Evolutionary conservation across 2,113 vertebrate genomes (phyloP), one percentile per base, ranked within the genome.

Genomic region (Tetraodon nigroviridis): DNA sequence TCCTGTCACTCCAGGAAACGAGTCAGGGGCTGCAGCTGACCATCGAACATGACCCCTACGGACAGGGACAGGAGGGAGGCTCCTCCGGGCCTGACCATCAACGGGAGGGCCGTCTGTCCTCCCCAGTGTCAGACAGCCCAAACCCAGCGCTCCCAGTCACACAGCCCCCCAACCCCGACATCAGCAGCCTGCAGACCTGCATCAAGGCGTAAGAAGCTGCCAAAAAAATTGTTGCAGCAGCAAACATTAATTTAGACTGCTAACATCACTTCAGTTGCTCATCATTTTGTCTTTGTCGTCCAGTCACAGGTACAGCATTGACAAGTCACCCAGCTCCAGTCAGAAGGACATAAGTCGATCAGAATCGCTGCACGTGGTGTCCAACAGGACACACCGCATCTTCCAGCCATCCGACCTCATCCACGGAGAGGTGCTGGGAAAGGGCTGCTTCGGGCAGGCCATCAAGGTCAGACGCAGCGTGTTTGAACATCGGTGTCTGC

Each of bases 371-470:
- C 93, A 95, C 0, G 89, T 94, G 0, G 93, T 95, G 56, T 92
- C 84, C 40, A 90, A 76, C 68, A 90, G 86, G 0, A 84, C 90
- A 0, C 97, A 99, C 68, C 92, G 97, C 46, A 96, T 99, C 86
- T 99, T 98, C 89, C 92, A 96, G 4, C 94, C 97, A 0, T 98
- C 97, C 0, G 97, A 99, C 81, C 93, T 99, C 66, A 99, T 99
- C 83, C 97, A 97, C 0, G 97, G 97, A 15, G 97, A 98, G 72
- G 96, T 99, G 75, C 77, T 98, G 51, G 96, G 96, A 45, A 96
- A 94, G 53, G 95, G 97, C 81, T 98, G 94, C 89, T 99, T 97
- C 0, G 97, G 96, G 37, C 97, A 98, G 76, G 97, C 97, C 81
- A 97, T 99, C 81, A 99, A 97, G 95, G 95, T 98, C 14, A 59